These are phyloP conservation scores for Scolopax bukidnonensis DNA, from an alignment of 2,797 vertebrate species.

Conservation along the genomic window DNA sequence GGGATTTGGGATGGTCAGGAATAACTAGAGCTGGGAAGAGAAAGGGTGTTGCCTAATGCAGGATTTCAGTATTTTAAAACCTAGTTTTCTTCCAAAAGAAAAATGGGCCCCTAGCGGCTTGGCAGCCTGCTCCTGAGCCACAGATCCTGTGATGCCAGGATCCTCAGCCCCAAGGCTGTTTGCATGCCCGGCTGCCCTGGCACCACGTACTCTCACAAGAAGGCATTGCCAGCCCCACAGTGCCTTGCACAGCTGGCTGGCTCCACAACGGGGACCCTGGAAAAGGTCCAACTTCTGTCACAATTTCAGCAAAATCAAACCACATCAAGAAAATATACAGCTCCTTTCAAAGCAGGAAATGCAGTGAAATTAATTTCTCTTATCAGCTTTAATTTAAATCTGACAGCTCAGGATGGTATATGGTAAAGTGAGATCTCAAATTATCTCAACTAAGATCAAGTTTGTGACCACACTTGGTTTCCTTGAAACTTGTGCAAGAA, in stretches of 20 bases:
- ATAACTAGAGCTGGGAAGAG: neutral
- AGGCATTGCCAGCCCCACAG: neutral
- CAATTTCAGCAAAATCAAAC: neutral
- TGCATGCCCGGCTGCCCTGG: neutral
- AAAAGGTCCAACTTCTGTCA: neutral
- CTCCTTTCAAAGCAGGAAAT: neutral
- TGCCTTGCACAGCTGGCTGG: neutral
- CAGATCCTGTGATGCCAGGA: neutral
- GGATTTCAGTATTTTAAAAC: slow-evolving; percentile 21
- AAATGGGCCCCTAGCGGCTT: slow-evolving; percentile 37
- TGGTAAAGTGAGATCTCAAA: neutral
- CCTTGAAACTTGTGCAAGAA: neutral
- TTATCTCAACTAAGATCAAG: neutral
- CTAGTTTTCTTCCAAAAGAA: slow-evolving; percentile 43
- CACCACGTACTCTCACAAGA: neutral
- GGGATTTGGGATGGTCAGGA: neutral
- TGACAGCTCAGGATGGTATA: neutral
- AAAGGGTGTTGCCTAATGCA: slow-evolving; percentile 13
- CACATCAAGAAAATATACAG: neutral
- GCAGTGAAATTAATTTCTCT: neutral
- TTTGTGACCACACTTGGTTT: neutral
- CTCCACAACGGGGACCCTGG: neutral
- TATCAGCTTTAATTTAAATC: neutral
- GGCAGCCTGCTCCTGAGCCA: slow-evolving; percentile 31
- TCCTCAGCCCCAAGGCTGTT: neutral